A percentile compares a stretch with the other conserved stretches of the same genome.
phyloP scores from a whole-genome alignment of 2,888 invertebrate genomes.

The Allacma fusca region DNA sequence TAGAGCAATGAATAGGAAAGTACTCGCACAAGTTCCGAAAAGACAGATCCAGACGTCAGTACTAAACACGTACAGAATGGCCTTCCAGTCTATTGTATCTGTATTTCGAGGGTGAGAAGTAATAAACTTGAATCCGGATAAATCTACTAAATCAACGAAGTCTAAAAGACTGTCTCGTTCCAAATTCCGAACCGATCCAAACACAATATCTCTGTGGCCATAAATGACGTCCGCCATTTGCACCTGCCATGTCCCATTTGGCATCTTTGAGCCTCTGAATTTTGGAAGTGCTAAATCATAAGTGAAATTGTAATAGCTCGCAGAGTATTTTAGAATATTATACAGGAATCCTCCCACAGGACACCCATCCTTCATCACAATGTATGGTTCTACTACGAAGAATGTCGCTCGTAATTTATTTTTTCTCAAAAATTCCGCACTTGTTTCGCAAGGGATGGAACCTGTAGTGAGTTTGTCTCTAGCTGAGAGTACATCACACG shows the following conservation, averaged over 20 bases:
- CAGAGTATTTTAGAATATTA: not conserved
- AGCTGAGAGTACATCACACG: too few relatives aligned
- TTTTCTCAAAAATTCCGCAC: not conserved
- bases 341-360: slow-evolving; percentile 4
- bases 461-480: not conserved
- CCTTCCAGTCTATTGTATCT: not conserved
- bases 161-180: not conserved
- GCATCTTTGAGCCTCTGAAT: not conserved
- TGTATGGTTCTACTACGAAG: slow-evolving; percentile 1
- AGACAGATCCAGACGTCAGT: not conserved
- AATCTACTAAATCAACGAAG: not conserved
- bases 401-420: not conserved
- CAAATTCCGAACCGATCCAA: not conserved
- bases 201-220: not conserved
- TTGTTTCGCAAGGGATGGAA: not conserved
- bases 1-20: not conserved
- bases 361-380: not conserved
- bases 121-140: not conserved
- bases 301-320: not conserved
- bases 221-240: not conserved
- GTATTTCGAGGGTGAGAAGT: not conserved
- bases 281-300: not conserved
- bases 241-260: not conserved
- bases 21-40: not conserved
- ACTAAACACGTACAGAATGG: not conserved